phyloP scores from a whole-genome alignment of 2,113 vertebrate genomes.

The Colossoma macropomum region DNA sequence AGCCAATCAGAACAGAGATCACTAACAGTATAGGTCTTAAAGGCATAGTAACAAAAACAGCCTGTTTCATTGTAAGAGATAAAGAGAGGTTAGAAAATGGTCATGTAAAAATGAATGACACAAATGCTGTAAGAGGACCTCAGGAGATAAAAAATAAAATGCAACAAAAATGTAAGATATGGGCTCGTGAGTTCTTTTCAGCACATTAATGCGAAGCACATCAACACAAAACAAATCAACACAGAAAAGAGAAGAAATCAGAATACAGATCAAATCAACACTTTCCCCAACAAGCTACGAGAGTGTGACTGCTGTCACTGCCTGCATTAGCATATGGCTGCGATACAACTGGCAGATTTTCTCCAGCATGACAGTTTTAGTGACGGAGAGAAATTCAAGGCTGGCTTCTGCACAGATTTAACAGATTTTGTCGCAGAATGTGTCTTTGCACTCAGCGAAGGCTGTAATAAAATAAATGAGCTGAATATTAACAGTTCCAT shows the following conservation, averaged over 20 bases:
- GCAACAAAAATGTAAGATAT: no score
- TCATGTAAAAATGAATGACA: no score
- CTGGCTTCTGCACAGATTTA: slow-evolving; percentile 1
- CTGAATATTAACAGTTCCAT: not conserved
- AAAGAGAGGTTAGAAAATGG: no score
- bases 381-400: not conserved
- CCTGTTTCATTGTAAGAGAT: no score
- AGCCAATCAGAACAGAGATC: no score
- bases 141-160: no score
- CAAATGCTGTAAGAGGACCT: no score
- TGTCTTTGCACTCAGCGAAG: not conserved
- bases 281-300: not conserved
- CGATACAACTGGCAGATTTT: slow-evolving; percentile 4
- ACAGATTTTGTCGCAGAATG: not conserved
- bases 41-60: no score
- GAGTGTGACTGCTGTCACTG: slow-evolving; percentile 7
- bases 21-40: no score
- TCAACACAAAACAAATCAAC: not conserved
- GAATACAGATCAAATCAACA: not conserved
- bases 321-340: slow-evolving; percentile 20
- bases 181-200: not conserved
- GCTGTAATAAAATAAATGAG: slow-evolving; percentile 5
- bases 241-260: not conserved
- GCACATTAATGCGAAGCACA: not conserved
- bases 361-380: slow-evolving; percentile 2